phyloP scores from a whole-genome alignment of 2,888 invertebrate genomes.

The Oscheius myriophilus region DNA sequence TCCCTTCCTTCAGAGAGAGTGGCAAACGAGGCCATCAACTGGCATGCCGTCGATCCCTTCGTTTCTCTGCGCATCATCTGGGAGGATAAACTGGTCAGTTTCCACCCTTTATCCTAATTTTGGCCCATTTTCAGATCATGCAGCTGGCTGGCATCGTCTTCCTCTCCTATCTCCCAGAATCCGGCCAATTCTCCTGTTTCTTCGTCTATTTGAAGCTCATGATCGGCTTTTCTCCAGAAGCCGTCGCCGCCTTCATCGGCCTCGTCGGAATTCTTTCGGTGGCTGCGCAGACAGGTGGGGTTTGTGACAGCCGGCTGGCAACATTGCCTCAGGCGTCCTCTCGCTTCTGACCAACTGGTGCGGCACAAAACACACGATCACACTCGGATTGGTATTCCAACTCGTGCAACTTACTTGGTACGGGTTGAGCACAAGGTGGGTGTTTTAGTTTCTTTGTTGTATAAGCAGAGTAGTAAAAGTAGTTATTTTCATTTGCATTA shows the following conservation, averaged over 20 bases:
- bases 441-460: slow-evolving; percentile 3
- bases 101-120: neutral
- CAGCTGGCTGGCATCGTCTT: slow-evolving; percentile 97
- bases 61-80: slow-evolving; percentile 62
- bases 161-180: slow-evolving; percentile 94
- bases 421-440: slow-evolving; percentile 63
- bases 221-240: slow-evolving; percentile 92
- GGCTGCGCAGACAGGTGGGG: slow-evolving; percentile 81
- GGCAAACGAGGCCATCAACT: slow-evolving; percentile 77
- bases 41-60: slow-evolving; percentile 98
- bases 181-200: slow-evolving; percentile 97
- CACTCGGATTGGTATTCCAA: slow-evolving; percentile 94
- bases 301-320: neutral
- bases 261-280: slow-evolving; percentile 95
- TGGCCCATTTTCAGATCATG: slow-evolving; percentile 77
- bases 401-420: slow-evolving; percentile 91
- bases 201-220: slow-evolving; percentile 97
- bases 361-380: slow-evolving; percentile 95
- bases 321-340: slow-evolving; percentile 27
- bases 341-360: slow-evolving; percentile 72
- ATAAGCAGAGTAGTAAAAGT: neutral
- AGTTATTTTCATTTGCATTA: neutral
- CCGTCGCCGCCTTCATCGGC: slow-evolving; percentile 97
- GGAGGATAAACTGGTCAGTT: slow-evolving; percentile 49
- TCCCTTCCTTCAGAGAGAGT: slow-evolving; percentile 90